Conservation (phyloP, 1,140 invertebrate genomes). For the Lordiphosa stackelbergi region DNA sequence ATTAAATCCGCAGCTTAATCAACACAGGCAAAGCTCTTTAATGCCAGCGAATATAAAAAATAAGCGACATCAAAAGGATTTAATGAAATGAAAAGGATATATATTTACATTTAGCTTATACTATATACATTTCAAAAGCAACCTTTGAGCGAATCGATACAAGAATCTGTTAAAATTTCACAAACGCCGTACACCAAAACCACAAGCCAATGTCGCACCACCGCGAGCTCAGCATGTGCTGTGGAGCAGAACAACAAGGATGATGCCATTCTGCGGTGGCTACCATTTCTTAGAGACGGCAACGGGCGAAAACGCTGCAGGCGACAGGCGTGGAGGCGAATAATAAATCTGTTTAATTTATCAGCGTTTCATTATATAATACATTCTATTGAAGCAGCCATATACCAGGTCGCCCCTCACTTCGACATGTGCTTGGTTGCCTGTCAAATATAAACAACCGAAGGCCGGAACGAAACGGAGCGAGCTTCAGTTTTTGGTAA, state of each 20-base stretch:
- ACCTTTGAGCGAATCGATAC: constrained; percentile 49
- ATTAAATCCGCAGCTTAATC: constrained; percentile 55
- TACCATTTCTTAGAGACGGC: background rate
- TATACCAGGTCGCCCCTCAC: background rate
- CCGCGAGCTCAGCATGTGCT: constrained; percentile 36
- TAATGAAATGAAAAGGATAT: constrained; percentile 63
- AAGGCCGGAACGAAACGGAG: constrained; percentile 4
- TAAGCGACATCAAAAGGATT: constrained; percentile 59
- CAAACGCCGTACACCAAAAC: constrained; percentile 61
- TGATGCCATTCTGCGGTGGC: constrained; percentile 10
- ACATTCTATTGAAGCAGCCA: constrained; percentile 27
- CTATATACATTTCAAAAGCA: constrained; percentile 40
- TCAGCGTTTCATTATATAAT: constrained; percentile 63
- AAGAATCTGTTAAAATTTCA: constrained; percentile 29
- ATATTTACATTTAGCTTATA: constrained; percentile 48
- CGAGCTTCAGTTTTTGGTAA: constrained; percentile 35
- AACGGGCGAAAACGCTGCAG: constrained; percentile 19
- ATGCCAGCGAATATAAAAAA: constrained; percentile 2
- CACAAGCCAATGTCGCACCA: constrained; percentile 32
- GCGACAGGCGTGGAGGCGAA: constrained; percentile 43
- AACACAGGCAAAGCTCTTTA: constrained; percentile 26
- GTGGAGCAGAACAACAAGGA: constrained; percentile 26
- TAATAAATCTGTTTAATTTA: constrained; percentile 76
- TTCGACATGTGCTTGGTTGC: constrained; percentile 2
- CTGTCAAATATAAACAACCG: constrained; percentile 36